Evolutionary conservation across 2,888 invertebrate genomes (phyloP).

Genomic region (Micropterix aruncella): DNA sequence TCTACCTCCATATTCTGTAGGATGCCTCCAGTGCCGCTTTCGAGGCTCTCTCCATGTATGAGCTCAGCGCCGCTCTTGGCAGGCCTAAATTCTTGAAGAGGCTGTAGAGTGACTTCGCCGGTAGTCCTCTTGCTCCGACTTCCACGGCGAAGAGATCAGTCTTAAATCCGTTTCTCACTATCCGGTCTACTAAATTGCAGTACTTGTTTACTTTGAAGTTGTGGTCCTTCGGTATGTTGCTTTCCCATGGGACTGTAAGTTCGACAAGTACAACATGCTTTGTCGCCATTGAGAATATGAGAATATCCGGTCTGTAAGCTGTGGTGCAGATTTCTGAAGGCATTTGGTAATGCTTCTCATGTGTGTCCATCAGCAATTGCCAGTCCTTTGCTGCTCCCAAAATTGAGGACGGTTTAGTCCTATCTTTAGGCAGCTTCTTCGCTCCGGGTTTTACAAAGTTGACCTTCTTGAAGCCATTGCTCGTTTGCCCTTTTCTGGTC

Average conservation of each 20-base stretch:
- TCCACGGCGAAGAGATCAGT: conserved; percentile 1
- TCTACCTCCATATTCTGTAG: too few relatives aligned
- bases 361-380: conserved; percentile 1
- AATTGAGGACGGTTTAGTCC: conserved; percentile 1
- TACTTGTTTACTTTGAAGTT: neutral
- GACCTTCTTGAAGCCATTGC: neutral
- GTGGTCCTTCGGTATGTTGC: conserved; percentile 1
- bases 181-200: conserved; percentile 1
- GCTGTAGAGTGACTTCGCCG: conserved; percentile 1
- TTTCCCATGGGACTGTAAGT: conserved; percentile 1
- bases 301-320: conserved; percentile 1
- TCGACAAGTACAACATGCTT: conserved; percentile 2
- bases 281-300: neutral
- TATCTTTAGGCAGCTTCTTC: conserved; percentile 1
- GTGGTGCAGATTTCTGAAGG: neutral
- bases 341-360: conserved; percentile 1
- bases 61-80: conserved; percentile 1
- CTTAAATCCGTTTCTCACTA: neutral
- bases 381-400: conserved; percentile 1
- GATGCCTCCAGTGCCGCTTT: neutral
- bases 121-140: neutral
- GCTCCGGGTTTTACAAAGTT: neutral
- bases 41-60: conserved; percentile 1
- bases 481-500: conserved; percentile 1
- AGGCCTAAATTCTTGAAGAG: neutral